Evolutionary conservation across 1,140 invertebrate species (phyloP).

Genomic region (Megathymus violae): DNA sequence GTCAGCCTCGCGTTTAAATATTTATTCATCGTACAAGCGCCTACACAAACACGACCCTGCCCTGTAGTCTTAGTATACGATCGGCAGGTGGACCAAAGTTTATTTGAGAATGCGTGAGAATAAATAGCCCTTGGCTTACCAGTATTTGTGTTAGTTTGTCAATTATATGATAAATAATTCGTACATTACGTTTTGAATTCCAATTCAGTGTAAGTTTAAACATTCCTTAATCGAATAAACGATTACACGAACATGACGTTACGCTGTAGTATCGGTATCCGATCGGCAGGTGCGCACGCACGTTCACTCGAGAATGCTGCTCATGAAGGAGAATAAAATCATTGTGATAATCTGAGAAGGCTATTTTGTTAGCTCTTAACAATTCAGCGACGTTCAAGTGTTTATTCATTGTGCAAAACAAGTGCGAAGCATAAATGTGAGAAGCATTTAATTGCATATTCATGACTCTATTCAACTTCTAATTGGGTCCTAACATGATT

Average conservation of each 20-base stretch:
- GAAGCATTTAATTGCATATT: background rate
- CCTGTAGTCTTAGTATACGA: constrained; percentile 27
- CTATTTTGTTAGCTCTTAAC: background rate
- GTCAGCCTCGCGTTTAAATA: constrained; percentile 28
- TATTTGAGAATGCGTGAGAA: constrained; percentile 23
- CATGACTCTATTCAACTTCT: background rate
- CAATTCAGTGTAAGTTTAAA: constrained; percentile 14
- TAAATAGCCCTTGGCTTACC: constrained; percentile 11
- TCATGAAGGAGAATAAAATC: background rate
- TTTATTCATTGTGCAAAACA: background rate
- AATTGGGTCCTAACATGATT: background rate
- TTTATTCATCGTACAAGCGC: constrained; percentile 32
- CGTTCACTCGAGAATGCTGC: background rate
- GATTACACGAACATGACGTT: constrained; percentile 2
- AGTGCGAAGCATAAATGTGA: background rate
- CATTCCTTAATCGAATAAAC: constrained; percentile 3
- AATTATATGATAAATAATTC: constrained; percentile 19
- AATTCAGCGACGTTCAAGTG: background rate
- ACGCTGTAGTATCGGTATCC: background rate
- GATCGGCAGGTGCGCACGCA: background rate
- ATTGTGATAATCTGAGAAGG: background rate
- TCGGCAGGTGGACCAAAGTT: constrained; percentile 28
- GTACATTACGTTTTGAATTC: background rate
- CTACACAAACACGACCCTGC: constrained; percentile 31
- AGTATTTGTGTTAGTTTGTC: constrained; percentile 24